Conservation (phyloP, 1,140 invertebrate species). For the Penaeus chinensis region DNA sequence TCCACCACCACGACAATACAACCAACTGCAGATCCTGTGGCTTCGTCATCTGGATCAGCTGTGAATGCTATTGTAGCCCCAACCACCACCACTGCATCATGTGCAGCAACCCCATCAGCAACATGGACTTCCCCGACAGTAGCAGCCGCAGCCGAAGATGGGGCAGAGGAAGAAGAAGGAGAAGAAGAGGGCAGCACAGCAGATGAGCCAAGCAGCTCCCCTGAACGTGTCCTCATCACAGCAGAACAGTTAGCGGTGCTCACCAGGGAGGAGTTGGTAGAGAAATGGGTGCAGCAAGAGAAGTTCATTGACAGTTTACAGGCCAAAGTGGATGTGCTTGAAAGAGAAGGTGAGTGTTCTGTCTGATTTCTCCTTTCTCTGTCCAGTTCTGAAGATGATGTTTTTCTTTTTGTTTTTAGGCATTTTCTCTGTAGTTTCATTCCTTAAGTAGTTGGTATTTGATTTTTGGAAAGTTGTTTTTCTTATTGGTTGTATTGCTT, state of each 20-base stretch:
- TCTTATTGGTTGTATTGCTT: too few relatives aligned
- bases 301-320: slow-evolving; percentile 72
- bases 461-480: too few relatives aligned
- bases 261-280: slow-evolving; percentile 71
- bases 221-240: slow-evolving; percentile 68
- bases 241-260: slow-evolving; percentile 70
- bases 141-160: slow-evolving; percentile 11
- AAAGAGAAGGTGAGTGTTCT: slow-evolving; percentile 67
- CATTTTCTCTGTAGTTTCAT: too few relatives aligned
- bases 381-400: too few relatives aligned
- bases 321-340: slow-evolving; percentile 70
- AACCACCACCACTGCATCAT: background rate
- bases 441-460: too few relatives aligned
- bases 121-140: background rate
- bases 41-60: background rate
- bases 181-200: slow-evolving; percentile 32
- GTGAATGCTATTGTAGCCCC: too few relatives aligned
- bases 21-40: slow-evolving; percentile 20
- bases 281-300: slow-evolving; percentile 72
- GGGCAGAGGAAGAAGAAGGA: slow-evolving; percentile 36
- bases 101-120: slow-evolving; percentile 11
- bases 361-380: background rate
- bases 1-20: slow-evolving; percentile 38
- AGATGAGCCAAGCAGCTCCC: slow-evolving; percentile 26
- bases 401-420: too few relatives aligned